These are phyloP conservation scores for Cyprinodon tularosa DNA, from an alignment of 2,113 vertebrate genomes.

Conservation along the genomic window DNA sequence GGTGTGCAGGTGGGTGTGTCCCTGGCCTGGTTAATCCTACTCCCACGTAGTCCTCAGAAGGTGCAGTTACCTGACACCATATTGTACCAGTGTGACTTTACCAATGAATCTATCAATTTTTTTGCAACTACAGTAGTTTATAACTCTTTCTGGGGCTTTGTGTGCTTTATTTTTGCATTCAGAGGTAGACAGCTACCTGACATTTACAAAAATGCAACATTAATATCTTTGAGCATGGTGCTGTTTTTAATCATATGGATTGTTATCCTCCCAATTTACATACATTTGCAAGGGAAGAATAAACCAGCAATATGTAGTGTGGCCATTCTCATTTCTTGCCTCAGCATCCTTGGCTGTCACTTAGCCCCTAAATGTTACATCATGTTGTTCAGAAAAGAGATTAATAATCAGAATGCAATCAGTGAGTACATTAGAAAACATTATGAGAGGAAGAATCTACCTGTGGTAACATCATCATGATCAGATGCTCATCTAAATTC, in stretches of 20 bases:
- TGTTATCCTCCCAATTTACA: slow-evolving; percentile 82
- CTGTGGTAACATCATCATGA: slow-evolving; percentile 59
- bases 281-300: slow-evolving; percentile 77
- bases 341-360: slow-evolving; percentile 82
- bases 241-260: slow-evolving; percentile 77
- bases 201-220: slow-evolving; percentile 68
- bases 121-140: slow-evolving; percentile 54
- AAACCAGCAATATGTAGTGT: slow-evolving; percentile 80
- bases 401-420: slow-evolving; percentile 86
- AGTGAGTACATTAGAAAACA: slow-evolving; percentile 82
- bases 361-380: slow-evolving; percentile 88
- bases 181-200: slow-evolving; percentile 67
- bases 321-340: slow-evolving; percentile 85
- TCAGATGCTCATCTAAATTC: too few relatives aligned
- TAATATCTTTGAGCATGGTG: slow-evolving; percentile 64
- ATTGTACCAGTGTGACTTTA: slow-evolving; percentile 33
- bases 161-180: slow-evolving; percentile 66
- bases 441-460: slow-evolving; percentile 42
- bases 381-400: slow-evolving; percentile 85
- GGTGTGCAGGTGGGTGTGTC: slow-evolving; percentile 58
- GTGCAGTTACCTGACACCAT: not conserved
- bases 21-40: slow-evolving; percentile 43
- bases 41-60: not conserved
- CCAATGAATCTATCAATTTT: accelerated
- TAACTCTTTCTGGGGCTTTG: slow-evolving; percentile 31